A percentile compares a stretch with the other conserved stretches of the same genome.
Conservation (phyloP, 1,140 invertebrate genomes). For the Bursaphelenchus mucronatus region DNA sequence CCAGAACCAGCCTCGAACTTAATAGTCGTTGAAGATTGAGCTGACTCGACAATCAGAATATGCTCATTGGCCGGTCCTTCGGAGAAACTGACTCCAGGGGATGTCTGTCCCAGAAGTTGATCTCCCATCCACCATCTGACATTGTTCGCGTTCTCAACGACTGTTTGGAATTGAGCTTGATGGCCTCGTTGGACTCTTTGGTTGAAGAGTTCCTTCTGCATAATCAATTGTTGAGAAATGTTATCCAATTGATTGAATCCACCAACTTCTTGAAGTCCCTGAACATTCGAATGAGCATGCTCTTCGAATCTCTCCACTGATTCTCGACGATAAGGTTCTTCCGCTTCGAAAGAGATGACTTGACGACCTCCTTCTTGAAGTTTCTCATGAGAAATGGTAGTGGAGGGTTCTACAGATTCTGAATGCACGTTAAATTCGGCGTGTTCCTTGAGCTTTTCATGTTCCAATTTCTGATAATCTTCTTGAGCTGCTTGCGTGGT, state of each 20-base stretch:
- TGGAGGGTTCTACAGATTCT: neutral
- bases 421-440: neutral
- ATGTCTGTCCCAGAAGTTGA: constrained; percentile 9
- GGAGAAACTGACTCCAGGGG: constrained; percentile 5
- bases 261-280: constrained; percentile 21
- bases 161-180: constrained; percentile 45
- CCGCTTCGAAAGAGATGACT: constrained; percentile 11
- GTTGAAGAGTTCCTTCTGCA: constrained; percentile 39
- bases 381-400: constrained; percentile 8
- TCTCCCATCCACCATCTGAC: constrained; percentile 40
- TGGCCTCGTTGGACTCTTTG: constrained; percentile 44
- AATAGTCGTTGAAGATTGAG: constrained; percentile 4
- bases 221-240: constrained; percentile 16
- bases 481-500: constrained; percentile 34
- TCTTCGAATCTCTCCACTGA: constrained; percentile 6
- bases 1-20: constrained; percentile 17
- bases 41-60: constrained; percentile 12
- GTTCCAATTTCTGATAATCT: neutral
- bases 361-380: constrained; percentile 15
- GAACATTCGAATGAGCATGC: constrained; percentile 6
- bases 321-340: constrained; percentile 6
- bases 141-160: constrained; percentile 35
- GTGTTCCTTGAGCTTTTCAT: constrained; percentile 25
- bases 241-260: neutral
- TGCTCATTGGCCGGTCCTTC: constrained; percentile 2